Base-by-base conservation (phyloP, 2,888 invertebrate genomes). In the Corythucha ciliata region DNA sequence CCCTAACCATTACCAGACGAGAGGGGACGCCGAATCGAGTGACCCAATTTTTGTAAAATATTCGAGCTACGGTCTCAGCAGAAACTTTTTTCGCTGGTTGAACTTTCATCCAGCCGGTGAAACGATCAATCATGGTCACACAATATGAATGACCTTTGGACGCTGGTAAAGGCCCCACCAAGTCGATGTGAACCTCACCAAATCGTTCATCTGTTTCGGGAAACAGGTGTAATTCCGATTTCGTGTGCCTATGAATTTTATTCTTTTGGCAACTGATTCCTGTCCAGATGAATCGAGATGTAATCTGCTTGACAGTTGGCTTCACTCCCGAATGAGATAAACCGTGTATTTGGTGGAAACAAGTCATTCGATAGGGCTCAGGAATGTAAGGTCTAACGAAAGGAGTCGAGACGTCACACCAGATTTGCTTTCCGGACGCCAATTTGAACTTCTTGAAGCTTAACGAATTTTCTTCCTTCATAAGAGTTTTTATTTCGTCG, bases 111-210 rank as follows among this genome's bases (percentile, higher is more conserved):
- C 69, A 69, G 8, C 67, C 58, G 0, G 68, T 66, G 40, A 58
- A 62, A 2, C 64, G 33, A 44, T 68, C 64, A 7, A 66, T 61
- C 8, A 61, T 60, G 0, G 68, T 67, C 0, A 69, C 59, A 18
- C 59, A 63, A 51, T 66, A 68, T 8, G 58, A 53, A 42, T 55
- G 62, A 12, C 63, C 65, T 8, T 60, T 33, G 1, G 62, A 62
- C 2, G 49, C 7, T 14, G 68, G 66, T 8, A 70, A 53, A 0
- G 69, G 69, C 2, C 69, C 68, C 1, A 72, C 63, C 3, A 72
- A 59, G 57, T 72, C 69, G 3, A 72, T 60, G 57, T 71, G 68
- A 4, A 70, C 60, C 49, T 68, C 67, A 5, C 60, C 53, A 56
- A 71, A 69, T n/a, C 66, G 57, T 8, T 48, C 52, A 44, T 59